phyloP scores from a whole-genome alignment of 2,888 invertebrate species.

The Phyto melanocephala region DNA sequence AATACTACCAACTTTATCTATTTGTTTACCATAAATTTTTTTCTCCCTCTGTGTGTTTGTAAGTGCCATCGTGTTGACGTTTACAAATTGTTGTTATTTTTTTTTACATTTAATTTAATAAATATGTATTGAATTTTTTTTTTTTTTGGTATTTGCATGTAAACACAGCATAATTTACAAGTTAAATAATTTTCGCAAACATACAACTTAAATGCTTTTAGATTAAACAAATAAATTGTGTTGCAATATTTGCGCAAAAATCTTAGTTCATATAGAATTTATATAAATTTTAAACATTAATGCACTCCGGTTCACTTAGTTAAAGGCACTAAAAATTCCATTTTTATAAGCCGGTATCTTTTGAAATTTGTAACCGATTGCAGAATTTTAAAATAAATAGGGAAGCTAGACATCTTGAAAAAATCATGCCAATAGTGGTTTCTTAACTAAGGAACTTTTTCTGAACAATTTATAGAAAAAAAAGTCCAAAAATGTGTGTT shows the following conservation, averaged over 20 bases:
- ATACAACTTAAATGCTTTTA: slow-evolving; percentile 20
- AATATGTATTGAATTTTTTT: slow-evolving; percentile 15
- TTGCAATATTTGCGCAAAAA: slow-evolving; percentile 12
- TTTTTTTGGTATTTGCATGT: slow-evolving; percentile 33
- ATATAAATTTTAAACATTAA: too few species aligned
- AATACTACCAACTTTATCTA: slow-evolving; percentile 16
- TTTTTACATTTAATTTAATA: slow-evolving; percentile 34
- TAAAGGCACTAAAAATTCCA: too few species aligned
- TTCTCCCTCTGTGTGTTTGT: slow-evolving; percentile 14
- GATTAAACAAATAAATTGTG: slow-evolving; percentile 11
- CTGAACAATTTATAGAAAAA: too few species aligned
- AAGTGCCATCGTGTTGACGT: slow-evolving; percentile 65
- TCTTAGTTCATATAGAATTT: neutral
- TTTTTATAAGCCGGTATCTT: too few species aligned
- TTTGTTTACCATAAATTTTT: slow-evolving; percentile 30
- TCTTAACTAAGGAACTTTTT: too few species aligned
- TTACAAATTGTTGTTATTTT: slow-evolving; percentile 65
- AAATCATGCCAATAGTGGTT: too few species aligned
- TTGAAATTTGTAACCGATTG: too few species aligned
- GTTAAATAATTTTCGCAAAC: slow-evolving; percentile 36
- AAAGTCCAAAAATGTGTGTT: too few species aligned
- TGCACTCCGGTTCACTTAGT: too few species aligned
- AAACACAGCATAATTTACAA: slow-evolving; percentile 30
- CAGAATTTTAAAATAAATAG: too few species aligned
- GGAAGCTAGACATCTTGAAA: too few species aligned